Base-by-base conservation (phyloP, 2,797 vertebrate genomes). In the Sternarchorhynchus goeldii region DNA sequence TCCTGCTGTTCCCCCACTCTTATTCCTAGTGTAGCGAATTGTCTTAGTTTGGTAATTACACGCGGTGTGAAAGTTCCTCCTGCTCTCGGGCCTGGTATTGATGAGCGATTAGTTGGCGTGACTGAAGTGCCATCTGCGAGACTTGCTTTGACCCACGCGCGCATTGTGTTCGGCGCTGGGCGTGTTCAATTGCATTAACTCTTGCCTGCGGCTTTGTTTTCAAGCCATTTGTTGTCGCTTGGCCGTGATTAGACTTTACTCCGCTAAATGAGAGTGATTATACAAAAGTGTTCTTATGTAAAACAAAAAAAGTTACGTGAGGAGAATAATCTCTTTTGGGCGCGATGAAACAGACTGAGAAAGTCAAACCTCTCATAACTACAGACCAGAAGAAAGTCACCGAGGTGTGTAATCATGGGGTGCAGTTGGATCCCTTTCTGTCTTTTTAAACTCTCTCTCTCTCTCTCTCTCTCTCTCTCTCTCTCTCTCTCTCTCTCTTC, bases 101-200 rank as follows among this genome's bases (percentile, higher is more conserved):
- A 76, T 75, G 70, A 56, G 59, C 72, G 69, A 80, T 83, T 76
- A 60, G 67, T 69, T 39, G 14, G 20, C 64, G 73, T 78, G 76
- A 77, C 32, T 50, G 45, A 50, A 50, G 45, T 12, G 45, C 45
- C 76, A 81, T 55, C 58, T 69, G 69, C 56, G 78, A 76, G 78
- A 55, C 60, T 80, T 70, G 77, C 67, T 60, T 65, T 77, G 80
- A 77, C 65, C 80, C 70, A 45, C 5, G 21, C 62, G 41, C 16
- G 16, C 60, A 80, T 76, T 79, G 82, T 81, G 70, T 53, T 50
- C 36, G 45, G 55, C 58, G 63, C 77, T 83, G 67, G 72, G 79
- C 75, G 80, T 80, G 84, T 60, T 73, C 63, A 50, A 76, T 80
- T 80, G 75, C 10, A 14, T 83, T 53, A 57, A 62, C 55, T 69